Evolutionary conservation across 2,113 vertebrate species (phyloP).

Genomic region (Phainopepla nitens): DNA sequence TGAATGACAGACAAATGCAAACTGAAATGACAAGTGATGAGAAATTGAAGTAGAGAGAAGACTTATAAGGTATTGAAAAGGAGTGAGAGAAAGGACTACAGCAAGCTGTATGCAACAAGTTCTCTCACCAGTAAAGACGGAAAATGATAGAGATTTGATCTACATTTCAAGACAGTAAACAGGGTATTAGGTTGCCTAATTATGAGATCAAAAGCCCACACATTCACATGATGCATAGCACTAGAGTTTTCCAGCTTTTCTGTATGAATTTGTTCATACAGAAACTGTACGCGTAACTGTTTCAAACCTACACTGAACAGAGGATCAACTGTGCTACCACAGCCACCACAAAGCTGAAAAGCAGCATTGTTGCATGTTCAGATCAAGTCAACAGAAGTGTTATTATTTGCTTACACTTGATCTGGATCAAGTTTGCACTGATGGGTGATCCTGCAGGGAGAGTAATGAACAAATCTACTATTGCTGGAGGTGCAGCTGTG

Average conservation of each 20-base stretch:
- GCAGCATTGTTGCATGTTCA: not conserved
- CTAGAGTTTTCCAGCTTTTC: not conserved
- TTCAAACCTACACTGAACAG: not conserved
- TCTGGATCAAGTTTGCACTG: not conserved
- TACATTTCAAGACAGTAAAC: not conserved
- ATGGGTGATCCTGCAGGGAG: not conserved
- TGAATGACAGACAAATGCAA: not conserved
- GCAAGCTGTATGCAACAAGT: not conserved
- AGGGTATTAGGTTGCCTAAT: not conserved
- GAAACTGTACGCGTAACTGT: not conserved
- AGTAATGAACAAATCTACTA: not conserved
- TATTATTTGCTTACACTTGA: not conserved
- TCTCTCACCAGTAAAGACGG: not conserved
- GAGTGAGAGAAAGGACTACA: not conserved
- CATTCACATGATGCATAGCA: not conserved
- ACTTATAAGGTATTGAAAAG: not conserved
- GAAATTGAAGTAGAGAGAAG: not conserved
- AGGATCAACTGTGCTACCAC: not conserved
- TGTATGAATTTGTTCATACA: not conserved
- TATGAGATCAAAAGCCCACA: not conserved
- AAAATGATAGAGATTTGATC: not conserved
- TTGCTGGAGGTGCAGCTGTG: not conserved
- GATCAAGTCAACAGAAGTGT: not conserved
- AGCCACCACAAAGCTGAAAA: constrained; percentile 1
- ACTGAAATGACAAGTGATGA: not conserved